Conservation (phyloP, 1,140 invertebrate species). For the Rhyzopertha dominica region DNA sequence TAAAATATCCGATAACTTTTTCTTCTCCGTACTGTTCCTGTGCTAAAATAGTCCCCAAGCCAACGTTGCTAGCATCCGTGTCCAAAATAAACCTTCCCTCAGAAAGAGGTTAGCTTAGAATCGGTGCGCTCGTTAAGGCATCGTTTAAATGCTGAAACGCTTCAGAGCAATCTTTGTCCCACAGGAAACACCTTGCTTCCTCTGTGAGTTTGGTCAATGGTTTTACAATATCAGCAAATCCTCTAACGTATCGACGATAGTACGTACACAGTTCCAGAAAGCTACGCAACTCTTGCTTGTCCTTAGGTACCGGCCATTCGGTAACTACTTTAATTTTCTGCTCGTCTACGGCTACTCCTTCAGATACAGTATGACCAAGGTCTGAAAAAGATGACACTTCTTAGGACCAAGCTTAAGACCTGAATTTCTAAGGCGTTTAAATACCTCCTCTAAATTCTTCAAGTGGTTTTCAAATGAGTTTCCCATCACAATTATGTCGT, state of each 20-base stretch:
- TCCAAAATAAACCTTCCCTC: slow-evolving; percentile 24
- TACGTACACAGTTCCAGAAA: slow-evolving; percentile 35
- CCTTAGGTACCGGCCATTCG: slow-evolving; percentile 33
- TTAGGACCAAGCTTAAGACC: slow-evolving; percentile 38
- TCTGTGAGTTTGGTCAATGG: slow-evolving; percentile 23
- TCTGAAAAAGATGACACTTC: slow-evolving; percentile 44
- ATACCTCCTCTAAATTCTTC: slow-evolving; percentile 36
- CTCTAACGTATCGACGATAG: slow-evolving; percentile 28
- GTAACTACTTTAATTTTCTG: slow-evolving; percentile 40
- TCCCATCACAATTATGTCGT: slow-evolving; percentile 45
- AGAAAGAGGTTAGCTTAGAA: slow-evolving; percentile 1
- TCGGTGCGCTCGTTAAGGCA: too few relatives aligned
- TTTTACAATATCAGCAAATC: slow-evolving; percentile 26
- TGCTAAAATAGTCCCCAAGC: slow-evolving; percentile 21
- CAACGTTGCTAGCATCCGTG: slow-evolving; percentile 26
- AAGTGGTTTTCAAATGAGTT: slow-evolving; percentile 41
- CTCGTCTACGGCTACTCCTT: slow-evolving; percentile 40
- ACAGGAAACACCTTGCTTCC: slow-evolving; percentile 7
- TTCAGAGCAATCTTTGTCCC: slow-evolving; percentile 8
- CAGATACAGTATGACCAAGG: slow-evolving; percentile 43
- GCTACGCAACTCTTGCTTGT: slow-evolving; percentile 23
- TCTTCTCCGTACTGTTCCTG: slow-evolving; percentile 25
- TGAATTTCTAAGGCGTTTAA: slow-evolving; percentile 33
- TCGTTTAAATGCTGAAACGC: slow-evolving; percentile 10
- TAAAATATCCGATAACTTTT: slow-evolving; percentile 33